Evolutionary conservation across 2,888 invertebrate genomes (phyloP), one percentile per base, ranked within the genome.

Genomic region (Ochlodes sylvanus): DNA sequence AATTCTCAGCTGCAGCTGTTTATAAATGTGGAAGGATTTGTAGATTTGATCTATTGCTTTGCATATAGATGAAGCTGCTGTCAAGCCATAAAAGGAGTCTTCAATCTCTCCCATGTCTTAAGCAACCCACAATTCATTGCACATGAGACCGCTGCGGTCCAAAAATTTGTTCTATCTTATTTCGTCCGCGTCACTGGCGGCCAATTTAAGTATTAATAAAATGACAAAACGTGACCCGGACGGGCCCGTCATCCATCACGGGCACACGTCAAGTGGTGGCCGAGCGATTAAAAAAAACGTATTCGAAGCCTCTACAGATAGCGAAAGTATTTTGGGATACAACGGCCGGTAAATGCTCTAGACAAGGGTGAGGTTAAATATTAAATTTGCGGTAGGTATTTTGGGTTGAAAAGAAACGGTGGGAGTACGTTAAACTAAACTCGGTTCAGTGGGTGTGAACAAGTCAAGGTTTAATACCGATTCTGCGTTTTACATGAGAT

Each of bases 181-280:
- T 91, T 88, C 81, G 79, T 79, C 81, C 77, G 76, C 88, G 91
- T 92, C 92, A 92, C 86, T 79, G 86, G 82, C 83, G 81, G 84
- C 91, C 92, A 92, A 92, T 93, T 92, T 92, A 89, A 87, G 92
- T 90, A 92, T 91, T 92, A 93, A 92, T 92, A 93, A 92, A 92
- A 92, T 90, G 92, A 93, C 93, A 90, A 91, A 92, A 92, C 91
- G 88, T 88, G 92, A 89, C 90, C 88, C 86, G 76, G 79, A 79
- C 79, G 64, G 65, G 69, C 68, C 71, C 85, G 83, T 82, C 89
- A 92, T 93, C 92, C 90, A 92, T 93, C 92, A 92, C 87, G 78
- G 73, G 79, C 80, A 76, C 85, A 80, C 88, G 90, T 92, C 92
- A 90, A 92, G 90, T 89, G 90, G 80, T 86, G 85, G 85, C 76